Conservation (phyloP, 2,797 vertebrate species). For the Myotis planiceps region DNA sequence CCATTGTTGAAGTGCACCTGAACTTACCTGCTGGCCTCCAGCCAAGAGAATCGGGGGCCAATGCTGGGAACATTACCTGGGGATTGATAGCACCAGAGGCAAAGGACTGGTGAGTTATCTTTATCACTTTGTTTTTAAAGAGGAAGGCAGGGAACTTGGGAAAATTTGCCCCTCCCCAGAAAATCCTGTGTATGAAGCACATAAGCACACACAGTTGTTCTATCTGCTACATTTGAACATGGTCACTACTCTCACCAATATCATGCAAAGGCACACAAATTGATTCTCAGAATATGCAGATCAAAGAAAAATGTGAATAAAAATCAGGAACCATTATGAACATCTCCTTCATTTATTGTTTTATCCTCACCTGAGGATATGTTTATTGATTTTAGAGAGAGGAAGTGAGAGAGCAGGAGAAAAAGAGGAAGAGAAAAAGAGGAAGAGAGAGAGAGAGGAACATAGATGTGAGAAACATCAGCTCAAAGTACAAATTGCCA, state of each 20-base stretch:
- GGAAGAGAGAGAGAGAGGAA: too few species aligned
- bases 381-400: not conserved
- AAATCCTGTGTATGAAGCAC: not conserved
- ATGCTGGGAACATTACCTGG: not conserved
- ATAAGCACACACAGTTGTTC: not conserved
- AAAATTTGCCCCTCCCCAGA: fast-evolving
- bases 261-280: not conserved
- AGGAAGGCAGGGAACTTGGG: not conserved
- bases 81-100: not conserved
- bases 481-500: too few species aligned
- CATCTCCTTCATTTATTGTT: not conserved
- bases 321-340: not conserved
- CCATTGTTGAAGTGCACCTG: not conserved
- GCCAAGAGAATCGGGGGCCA: not conserved
- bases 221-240: not conserved
- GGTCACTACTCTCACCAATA: not conserved
- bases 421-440: too few species aligned
- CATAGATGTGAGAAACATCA: too few species aligned
- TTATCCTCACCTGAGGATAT: not conserved
- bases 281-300: not conserved
- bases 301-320: not conserved
- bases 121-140: not conserved
- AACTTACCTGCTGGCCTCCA: not conserved
- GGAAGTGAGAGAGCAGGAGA: not conserved
- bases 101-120: not conserved